Evolutionary conservation across 2,797 vertebrate species (phyloP).

Genomic region (Schizothorax lantsangensis): DNA sequence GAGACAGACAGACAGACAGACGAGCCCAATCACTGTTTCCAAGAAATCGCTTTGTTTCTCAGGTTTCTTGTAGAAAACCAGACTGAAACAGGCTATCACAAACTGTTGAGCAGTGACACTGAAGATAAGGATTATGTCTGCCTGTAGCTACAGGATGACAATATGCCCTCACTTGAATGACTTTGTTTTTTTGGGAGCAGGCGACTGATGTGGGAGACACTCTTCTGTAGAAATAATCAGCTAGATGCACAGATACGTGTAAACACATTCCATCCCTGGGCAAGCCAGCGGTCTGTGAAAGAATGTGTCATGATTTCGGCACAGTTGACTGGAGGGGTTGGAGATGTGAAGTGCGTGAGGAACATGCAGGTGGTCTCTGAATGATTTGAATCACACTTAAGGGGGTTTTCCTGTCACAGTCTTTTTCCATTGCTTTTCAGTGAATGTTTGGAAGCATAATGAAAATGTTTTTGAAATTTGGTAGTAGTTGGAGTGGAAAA

Average conservation of each 20-base stretch:
- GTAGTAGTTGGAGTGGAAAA: not conserved
- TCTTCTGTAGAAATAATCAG: conserved; percentile 42
- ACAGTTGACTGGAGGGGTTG: conserved; percentile 41
- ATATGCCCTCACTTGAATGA: conserved; percentile 14
- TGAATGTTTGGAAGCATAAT: not conserved
- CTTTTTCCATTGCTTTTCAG: not conserved
- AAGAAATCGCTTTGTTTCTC: not conserved
- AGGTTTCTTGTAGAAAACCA: not conserved
- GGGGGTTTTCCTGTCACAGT: conserved; percentile 6
- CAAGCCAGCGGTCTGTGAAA: conserved; percentile 43
- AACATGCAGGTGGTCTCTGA: conserved; percentile 20
- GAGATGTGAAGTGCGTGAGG: conserved; percentile 7
- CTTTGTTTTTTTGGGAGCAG: not conserved
- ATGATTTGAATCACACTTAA: not conserved
- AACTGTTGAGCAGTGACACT: conserved; percentile 18
- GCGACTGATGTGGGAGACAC: conserved; percentile 16
- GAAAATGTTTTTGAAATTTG: not conserved
- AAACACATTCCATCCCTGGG: conserved; percentile 32
- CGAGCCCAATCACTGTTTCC: not conserved
- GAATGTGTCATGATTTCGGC: conserved; percentile 34
- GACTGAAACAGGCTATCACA: conserved; percentile 1
- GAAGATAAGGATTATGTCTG: conserved; percentile 17
- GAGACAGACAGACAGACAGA: not conserved
- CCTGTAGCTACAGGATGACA: conserved; percentile 24
- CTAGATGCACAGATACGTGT: conserved; percentile 38